Evolutionary conservation across 2,888 invertebrate genomes (phyloP).

Genomic region (Pseudococcus longispinus): DNA sequence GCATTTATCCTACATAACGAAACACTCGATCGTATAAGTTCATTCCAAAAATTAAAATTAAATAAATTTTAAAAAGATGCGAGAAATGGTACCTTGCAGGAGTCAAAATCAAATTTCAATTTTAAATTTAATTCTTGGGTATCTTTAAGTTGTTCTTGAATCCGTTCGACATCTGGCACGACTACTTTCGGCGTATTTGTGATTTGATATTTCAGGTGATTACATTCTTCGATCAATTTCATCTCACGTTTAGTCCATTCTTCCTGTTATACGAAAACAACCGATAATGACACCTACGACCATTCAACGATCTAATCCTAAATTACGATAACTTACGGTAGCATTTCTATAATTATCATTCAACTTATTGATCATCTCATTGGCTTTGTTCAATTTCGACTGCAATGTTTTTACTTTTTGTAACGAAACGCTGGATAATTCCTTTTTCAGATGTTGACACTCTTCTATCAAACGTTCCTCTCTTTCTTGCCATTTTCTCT

Average conservation of each 20-base stretch:
- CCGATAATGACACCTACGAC: not conserved
- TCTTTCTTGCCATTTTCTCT: constrained; percentile 49
- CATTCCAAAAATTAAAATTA: no score
- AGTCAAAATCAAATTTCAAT: constrained; percentile 52
- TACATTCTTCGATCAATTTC: constrained; percentile 35
- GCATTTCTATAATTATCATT: constrained; percentile 41
- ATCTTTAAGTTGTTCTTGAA: constrained; percentile 55
- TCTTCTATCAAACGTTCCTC: constrained; percentile 46
- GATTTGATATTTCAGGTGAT: constrained; percentile 41
- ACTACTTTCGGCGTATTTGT: constrained; percentile 18
- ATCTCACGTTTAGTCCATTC: constrained; percentile 49
- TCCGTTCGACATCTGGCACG: constrained; percentile 39
- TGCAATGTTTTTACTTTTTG: constrained; percentile 23
- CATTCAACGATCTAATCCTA: not conserved
- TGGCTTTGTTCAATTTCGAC: constrained; percentile 33
- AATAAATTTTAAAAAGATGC: no score
- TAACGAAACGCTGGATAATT: constrained; percentile 5
- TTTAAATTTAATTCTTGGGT: constrained; percentile 50
- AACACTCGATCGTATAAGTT: no score
- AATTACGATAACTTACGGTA: not conserved
- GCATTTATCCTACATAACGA: constrained; percentile 38
- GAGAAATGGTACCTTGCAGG: constrained; percentile 35
- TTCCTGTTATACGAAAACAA: not conserved
- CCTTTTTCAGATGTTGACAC: constrained; percentile 17
- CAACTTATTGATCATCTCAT: constrained; percentile 45